Evolutionary conservation across 2,888 invertebrate genomes (phyloP).

Genomic region (Scaptomyza reducta): DNA sequence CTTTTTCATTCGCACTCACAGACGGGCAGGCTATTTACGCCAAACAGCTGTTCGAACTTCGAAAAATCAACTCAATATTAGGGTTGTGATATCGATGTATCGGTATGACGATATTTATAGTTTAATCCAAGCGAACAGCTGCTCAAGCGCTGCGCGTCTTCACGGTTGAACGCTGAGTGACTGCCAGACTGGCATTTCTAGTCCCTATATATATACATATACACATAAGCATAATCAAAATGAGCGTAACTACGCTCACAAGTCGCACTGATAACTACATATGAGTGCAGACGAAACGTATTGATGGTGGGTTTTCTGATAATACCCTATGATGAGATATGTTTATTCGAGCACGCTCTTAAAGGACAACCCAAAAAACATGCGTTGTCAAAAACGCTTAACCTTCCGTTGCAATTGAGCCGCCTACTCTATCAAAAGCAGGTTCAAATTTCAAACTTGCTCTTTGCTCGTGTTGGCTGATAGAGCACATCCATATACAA

Average conservation of each 20-base stretch:
- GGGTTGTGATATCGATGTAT: slow-evolving; percentile 33
- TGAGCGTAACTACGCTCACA: slow-evolving; percentile 21
- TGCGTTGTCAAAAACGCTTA: slow-evolving; percentile 27
- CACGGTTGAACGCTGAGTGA: slow-evolving; percentile 45
- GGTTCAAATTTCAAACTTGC: no score
- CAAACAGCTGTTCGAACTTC: slow-evolving; percentile 49
- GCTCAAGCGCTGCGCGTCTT: slow-evolving; percentile 25
- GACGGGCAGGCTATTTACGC: slow-evolving; percentile 45
- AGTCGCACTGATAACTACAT: slow-evolving; percentile 37
- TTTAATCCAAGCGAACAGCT: slow-evolving; percentile 34
- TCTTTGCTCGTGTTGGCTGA: background rate
- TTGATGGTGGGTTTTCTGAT: slow-evolving; percentile 56
- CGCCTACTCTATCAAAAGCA: slow-evolving; percentile 18
- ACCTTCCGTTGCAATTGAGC: slow-evolving; percentile 18
- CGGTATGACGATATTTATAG: slow-evolving; percentile 35
- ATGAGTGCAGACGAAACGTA: slow-evolving; percentile 20
- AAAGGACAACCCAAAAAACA: slow-evolving; percentile 18
- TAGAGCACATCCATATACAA: background rate
- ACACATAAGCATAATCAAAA: slow-evolving; percentile 5
- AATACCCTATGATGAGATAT: slow-evolving; percentile 31
- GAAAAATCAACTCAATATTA: slow-evolving; percentile 34
- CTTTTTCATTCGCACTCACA: slow-evolving; percentile 59
- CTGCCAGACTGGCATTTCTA: slow-evolving; percentile 29
- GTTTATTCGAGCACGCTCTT: slow-evolving; percentile 16
- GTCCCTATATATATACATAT: slow-evolving; percentile 44